Evolutionary conservation across 2,797 vertebrate species (phyloP).

Genomic region (Propithecus perrieri): DNA sequence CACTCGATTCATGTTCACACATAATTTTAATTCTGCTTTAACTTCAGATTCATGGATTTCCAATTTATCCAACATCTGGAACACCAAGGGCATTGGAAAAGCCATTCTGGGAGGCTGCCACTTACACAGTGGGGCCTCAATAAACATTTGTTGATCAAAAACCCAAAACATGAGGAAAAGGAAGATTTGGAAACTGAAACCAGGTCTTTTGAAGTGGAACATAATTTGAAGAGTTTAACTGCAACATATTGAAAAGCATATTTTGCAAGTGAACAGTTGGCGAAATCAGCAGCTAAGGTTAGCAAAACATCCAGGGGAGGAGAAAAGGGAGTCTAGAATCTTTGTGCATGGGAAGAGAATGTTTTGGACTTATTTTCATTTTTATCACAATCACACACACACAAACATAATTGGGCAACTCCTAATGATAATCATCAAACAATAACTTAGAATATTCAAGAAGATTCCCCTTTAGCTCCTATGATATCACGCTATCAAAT

Average conservation of each 20-base stretch:
- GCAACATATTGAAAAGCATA: conserved; percentile 33
- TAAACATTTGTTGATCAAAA: conserved; percentile 59
- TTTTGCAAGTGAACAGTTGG: conserved; percentile 29
- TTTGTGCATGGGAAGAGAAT: neutral
- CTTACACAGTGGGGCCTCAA: conserved; percentile 15
- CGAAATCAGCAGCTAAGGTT: neutral
- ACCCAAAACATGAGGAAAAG: neutral
- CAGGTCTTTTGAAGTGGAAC: conserved; percentile 44
- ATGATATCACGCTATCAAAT: neutral
- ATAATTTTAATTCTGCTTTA: conserved; percentile 70
- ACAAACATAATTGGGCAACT: neutral
- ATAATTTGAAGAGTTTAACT: conserved; percentile 33
- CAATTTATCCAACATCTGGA: conserved; percentile 48
- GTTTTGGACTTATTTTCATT: neutral
- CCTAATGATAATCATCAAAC: neutral
- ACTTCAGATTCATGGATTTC: conserved; percentile 76
- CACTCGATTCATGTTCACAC: conserved; percentile 72
- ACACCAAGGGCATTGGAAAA: conserved; percentile 46
- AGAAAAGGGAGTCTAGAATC: neutral
- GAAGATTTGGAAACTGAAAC: conserved; percentile 44
- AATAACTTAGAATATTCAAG: neutral
- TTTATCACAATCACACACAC: neutral
- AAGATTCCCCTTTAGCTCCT: neutral
- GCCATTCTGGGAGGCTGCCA: conserved; percentile 12
- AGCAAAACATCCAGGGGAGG: neutral